Evolutionary conservation across 1,140 invertebrate species (phyloP).

Genomic region (Lordiphosa collinella): DNA sequence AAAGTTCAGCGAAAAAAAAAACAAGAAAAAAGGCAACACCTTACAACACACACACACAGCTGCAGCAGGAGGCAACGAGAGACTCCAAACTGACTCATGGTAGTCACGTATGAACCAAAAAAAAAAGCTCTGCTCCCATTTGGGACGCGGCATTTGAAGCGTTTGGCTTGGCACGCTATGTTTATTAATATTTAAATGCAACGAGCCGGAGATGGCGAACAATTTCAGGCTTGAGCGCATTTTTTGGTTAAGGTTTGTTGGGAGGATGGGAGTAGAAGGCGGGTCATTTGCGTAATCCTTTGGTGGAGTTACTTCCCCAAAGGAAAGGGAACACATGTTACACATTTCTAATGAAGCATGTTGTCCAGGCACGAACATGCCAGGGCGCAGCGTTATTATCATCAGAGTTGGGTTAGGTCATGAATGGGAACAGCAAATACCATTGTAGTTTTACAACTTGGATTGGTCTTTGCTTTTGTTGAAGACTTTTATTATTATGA

Average conservation of each 20-base stretch:
- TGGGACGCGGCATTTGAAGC: constrained; percentile 55
- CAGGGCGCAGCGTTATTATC: not conserved
- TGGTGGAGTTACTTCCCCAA: constrained; percentile 3
- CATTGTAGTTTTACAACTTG: too few relatives aligned
- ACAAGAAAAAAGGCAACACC: not conserved
- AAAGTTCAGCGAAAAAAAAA: constrained; percentile 50
- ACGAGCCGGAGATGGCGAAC: constrained; percentile 56
- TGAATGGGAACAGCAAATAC: not conserved
- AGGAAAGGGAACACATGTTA: constrained; percentile 41
- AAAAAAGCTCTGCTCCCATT: constrained; percentile 43
- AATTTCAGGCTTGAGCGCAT: constrained; percentile 71
- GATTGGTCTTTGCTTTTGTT: too few relatives aligned
- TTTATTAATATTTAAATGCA: constrained; percentile 78
- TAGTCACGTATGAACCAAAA: constrained; percentile 54
- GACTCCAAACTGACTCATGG: constrained; percentile 55
- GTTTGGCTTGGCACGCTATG: constrained; percentile 71
- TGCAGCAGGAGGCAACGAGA: constrained; percentile 3
- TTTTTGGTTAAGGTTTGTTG: constrained; percentile 10
- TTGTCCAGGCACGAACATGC: constrained; percentile 47
- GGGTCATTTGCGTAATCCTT: constrained; percentile 52
- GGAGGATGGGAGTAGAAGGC: not conserved
- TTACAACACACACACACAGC: not conserved
- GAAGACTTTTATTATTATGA: too few relatives aligned
- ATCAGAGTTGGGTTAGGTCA: not conserved
- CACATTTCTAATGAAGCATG: constrained; percentile 73